Evolutionary conservation across 2,113 vertebrate genomes (phyloP).

Genomic region (Odocoileus virginianus): DNA sequence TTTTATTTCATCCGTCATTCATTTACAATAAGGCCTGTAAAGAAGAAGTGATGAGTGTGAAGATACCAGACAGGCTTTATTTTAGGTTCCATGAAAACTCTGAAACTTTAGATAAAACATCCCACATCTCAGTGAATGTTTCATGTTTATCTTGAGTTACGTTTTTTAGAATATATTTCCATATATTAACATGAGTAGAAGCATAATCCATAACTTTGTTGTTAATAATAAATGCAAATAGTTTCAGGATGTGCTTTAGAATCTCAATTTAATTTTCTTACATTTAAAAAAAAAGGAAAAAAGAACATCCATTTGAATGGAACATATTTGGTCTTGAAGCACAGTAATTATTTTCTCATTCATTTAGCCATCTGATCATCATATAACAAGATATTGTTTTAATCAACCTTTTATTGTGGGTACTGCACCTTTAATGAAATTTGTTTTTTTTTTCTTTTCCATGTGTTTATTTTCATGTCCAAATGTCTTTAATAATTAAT

Average conservation of each 20-base stretch:
- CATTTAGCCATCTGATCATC: constrained; percentile 78
- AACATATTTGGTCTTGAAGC: constrained; percentile 47
- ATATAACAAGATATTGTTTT: constrained; percentile 37
- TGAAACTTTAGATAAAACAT: constrained; percentile 47
- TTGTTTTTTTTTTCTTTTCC: constrained; percentile 53
- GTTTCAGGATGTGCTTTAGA: constrained; percentile 56
- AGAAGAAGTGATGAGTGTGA: background rate
- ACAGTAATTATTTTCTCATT: constrained; percentile 58
- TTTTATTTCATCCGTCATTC: constrained; percentile 29
- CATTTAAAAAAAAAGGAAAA: background rate
- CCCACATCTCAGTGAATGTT: constrained; percentile 52
- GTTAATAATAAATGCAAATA: constrained; percentile 11
- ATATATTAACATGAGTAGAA: constrained; percentile 50
- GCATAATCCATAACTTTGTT: constrained; percentile 10
- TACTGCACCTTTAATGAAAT: constrained; percentile 82
- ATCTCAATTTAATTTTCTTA: constrained; percentile 47
- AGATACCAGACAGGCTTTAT: background rate
- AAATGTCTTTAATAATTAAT: constrained; percentile 32
- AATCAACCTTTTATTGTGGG: constrained; percentile 74
- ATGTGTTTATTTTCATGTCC: constrained; percentile 58
- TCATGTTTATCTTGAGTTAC: constrained; percentile 48
- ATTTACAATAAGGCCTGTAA: constrained; percentile 1
- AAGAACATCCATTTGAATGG: constrained; percentile 14
- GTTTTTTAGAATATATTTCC: constrained; percentile 54
- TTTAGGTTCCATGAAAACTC: constrained; percentile 7